Evolutionary conservation across 2,113 vertebrate species (phyloP).

Genomic region (Rhagologus leucostigma): DNA sequence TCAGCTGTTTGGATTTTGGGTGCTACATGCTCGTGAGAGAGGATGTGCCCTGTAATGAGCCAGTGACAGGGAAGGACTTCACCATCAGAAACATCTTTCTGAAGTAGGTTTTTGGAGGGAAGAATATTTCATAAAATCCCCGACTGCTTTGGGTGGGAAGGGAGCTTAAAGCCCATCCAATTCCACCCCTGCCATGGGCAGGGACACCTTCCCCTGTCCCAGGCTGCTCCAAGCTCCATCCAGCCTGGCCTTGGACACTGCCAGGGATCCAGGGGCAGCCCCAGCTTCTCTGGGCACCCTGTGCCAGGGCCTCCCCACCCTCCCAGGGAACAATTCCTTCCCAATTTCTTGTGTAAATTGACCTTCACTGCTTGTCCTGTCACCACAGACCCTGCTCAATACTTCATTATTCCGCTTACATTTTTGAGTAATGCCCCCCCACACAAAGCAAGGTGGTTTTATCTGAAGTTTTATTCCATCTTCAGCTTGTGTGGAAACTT

Average conservation of each 20-base stretch:
- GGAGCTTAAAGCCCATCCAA: accelerated
- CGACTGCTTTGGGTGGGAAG: not conserved
- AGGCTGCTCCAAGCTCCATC: accelerated
- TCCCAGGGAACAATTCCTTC: accelerated
- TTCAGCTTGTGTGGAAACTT: not conserved
- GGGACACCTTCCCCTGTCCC: not conserved
- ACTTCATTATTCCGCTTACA: not conserved
- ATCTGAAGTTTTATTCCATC: not conserved
- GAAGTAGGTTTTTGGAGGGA: not conserved
- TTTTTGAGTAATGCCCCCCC: not conserved
- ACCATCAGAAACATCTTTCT: not conserved
- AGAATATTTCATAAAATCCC: not conserved
- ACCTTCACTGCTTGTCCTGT: not conserved
- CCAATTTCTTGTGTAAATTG: not conserved
- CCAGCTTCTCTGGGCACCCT: not conserved
- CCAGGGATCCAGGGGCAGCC: not conserved
- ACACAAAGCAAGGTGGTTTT: not conserved
- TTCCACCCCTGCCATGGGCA: not conserved
- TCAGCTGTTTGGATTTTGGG: no score
- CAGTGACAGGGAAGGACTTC: not conserved
- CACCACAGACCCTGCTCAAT: not conserved
- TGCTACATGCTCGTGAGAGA: not conserved
- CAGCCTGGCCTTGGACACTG: accelerated
- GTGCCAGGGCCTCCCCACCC: not conserved
- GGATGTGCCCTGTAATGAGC: not conserved